Evolutionary conservation across 2,113 vertebrate species (phyloP), one percentile per base, ranked within the genome.

Genomic region (Penelope pileata): DNA sequence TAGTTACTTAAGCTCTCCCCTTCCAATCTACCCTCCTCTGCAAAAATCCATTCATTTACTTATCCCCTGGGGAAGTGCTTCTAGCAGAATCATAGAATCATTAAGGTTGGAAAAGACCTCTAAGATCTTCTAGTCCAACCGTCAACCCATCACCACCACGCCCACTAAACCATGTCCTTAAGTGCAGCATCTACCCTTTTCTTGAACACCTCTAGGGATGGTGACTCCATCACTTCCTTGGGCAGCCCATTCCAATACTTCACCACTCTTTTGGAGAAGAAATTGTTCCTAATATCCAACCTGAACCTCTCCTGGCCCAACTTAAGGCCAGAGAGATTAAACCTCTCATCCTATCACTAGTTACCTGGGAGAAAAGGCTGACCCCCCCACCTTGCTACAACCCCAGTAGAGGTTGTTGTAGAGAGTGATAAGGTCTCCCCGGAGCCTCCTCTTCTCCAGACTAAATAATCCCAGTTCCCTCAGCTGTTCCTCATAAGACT

Each of bases 31-130:
- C 59, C 59, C 63, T 83, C 59, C 63, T 83, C n/a, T 45, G 75
- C 19, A 81, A 88, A 93, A 88, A 77, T 32, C 32, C 51, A 67
- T 78, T 86, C 15, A 88, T 93, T 91, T 93, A 68, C 80, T 95
- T 91, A 91, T 62, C 43, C 83, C 76, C 85, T 62, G 53, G 70
- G 54, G 75, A 96, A 95, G 76, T 32, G 42, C 48, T 88, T 62
- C 34, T 84, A 85, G 54, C 68, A 66, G 53, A 32, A 53, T 53
- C 8, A 53, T 5, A 29, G 51, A 29, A 56, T 56, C 53, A 56
- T 19, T 56, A 32, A 56, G 30, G 10, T 32, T 56, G 30, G 30
- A 32, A 56, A 56, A 56, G 30, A 56, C 53, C 29, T 54, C 53
- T 54, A 54, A 54, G 16, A 54, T 54, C 53, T 30, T 56, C 53